phyloP scores from a whole-genome alignment of 2,888 invertebrate genomes.

The Hirtodrosophila alboralis region DNA sequence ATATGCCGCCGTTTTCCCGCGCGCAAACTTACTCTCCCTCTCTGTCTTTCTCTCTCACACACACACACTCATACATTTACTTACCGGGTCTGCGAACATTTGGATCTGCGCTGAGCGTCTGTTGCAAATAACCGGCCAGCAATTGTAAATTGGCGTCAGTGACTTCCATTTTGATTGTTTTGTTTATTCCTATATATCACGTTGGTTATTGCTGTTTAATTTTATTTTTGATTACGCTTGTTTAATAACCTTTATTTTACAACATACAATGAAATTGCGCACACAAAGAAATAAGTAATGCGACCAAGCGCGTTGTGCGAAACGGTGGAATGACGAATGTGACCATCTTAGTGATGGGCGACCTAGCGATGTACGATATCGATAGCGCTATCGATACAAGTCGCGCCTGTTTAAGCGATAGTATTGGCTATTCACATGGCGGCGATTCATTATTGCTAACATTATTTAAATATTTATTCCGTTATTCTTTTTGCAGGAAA shows the following conservation, averaged over 20 bases:
- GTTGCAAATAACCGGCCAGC: conserved; percentile 92
- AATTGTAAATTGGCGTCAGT: conserved; percentile 93
- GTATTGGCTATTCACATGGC: not conserved
- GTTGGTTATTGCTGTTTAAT: conserved; percentile 9
- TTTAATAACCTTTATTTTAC: conserved; percentile 30
- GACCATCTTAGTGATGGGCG: conserved; percentile 14
- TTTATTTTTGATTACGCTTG: conserved; percentile 19
- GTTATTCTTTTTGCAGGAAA: conserved; percentile 86
- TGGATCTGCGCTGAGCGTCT: conserved; percentile 94
- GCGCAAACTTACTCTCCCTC: conserved; percentile 33
- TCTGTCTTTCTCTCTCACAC: conserved; percentile 6
- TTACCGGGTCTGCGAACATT: conserved; percentile 93
- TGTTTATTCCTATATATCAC: conserved; percentile 23
- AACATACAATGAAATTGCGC: conserved; percentile 50
- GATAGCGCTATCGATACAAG: not conserved
- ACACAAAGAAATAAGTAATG: conserved; percentile 29
- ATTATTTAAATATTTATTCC: conserved; percentile 8
- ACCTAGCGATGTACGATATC: conserved; percentile 11
- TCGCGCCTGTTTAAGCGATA: not conserved
- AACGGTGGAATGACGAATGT: conserved; percentile 47
- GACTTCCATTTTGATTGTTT: conserved; percentile 89
- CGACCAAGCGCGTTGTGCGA: conserved; percentile 34
- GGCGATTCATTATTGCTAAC: not conserved
- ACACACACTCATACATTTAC: conserved; percentile 48
- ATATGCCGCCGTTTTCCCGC: conserved; percentile 59